Percentiles rank a stretch among this genome's conserved stretches.
phyloP scores from a whole-genome alignment of 2,888 invertebrate species.

The Auanema freiburgensis region DNA sequence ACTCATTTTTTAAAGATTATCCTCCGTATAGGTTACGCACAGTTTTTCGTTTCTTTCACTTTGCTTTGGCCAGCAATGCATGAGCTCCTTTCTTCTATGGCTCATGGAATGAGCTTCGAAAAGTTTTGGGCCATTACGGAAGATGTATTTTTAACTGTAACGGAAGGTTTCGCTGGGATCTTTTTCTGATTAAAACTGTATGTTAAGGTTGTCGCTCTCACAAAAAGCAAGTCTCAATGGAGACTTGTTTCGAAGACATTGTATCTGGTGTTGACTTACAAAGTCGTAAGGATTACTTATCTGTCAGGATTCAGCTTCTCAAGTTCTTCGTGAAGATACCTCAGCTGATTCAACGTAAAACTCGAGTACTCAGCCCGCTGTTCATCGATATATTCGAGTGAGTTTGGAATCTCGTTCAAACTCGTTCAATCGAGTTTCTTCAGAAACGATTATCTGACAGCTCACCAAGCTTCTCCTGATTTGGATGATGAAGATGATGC shows the following conservation, averaged over 20 bases:
- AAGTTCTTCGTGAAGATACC: slow-evolving; percentile 69
- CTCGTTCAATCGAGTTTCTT: neutral
- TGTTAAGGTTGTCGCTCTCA: neutral
- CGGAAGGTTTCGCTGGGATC: too few species aligned
- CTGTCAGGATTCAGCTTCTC: slow-evolving; percentile 30
- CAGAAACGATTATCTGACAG: neutral
- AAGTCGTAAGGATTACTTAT: slow-evolving; percentile 29
- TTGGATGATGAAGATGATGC: slow-evolving; percentile 44
- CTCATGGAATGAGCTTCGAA: slow-evolving; percentile 65
- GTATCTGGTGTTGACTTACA: slow-evolving; percentile 19
- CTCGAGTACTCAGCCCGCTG: slow-evolving; percentile 79
- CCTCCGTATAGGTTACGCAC: slow-evolving; percentile 80
- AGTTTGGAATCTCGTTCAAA: slow-evolving; percentile 61
- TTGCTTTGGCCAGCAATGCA: slow-evolving; percentile 83
- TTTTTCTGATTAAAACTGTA: neutral
- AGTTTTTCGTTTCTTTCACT: slow-evolving; percentile 82
- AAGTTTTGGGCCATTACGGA: slow-evolving; percentile 66
- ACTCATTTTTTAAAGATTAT: slow-evolving; percentile 68
- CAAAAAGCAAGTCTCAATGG: neutral
- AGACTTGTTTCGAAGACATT: neutral
- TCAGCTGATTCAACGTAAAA: slow-evolving; percentile 78
- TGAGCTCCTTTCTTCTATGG: slow-evolving; percentile 76
- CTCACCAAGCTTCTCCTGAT: too few species aligned
- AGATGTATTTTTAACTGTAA: slow-evolving; percentile 44
- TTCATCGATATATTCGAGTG: slow-evolving; percentile 80